phyloP scores from a whole-genome alignment of 2,113 vertebrate genomes.

The Xenotilapia leptura region DNA sequence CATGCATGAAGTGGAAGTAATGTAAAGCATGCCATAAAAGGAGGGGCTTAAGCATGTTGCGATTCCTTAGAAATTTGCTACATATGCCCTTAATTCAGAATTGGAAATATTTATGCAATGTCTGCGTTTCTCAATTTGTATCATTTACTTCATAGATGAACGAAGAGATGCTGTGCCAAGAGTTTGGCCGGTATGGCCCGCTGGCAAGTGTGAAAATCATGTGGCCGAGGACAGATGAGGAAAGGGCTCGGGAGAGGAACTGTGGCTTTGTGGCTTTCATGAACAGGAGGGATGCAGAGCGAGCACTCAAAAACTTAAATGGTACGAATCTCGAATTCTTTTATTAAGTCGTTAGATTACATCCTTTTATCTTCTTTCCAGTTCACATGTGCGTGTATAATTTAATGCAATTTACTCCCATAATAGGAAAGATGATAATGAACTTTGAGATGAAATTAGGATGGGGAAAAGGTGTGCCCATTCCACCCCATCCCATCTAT shows the following conservation, averaged over 20 bases:
- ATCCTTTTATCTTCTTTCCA: background rate
- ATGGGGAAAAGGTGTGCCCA: slow-evolving; percentile 99
- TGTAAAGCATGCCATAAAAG: background rate
- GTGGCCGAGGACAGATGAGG: slow-evolving; percentile 99
- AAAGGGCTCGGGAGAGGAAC: slow-evolving; percentile 96
- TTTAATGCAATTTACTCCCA: background rate
- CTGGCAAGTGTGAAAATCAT: slow-evolving; percentile 99
- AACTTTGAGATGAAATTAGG: slow-evolving; percentile 99
- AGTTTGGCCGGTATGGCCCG: slow-evolving; percentile 96
- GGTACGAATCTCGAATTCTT: slow-evolving; percentile 61
- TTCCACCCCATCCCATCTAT: slow-evolving; percentile 98
- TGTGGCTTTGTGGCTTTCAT: slow-evolving; percentile 99
- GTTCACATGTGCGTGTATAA: too few relatives aligned
- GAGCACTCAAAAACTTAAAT: slow-evolving; percentile 95
- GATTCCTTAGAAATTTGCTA: background rate
- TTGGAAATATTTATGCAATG: background rate
- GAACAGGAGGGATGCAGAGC: slow-evolving; percentile 97
- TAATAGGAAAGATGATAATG: slow-evolving; percentile 97
- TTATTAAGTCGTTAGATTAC: background rate
- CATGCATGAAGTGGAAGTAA: background rate
- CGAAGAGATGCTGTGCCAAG: slow-evolving; percentile 98
- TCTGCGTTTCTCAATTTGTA: background rate
- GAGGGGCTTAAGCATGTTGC: background rate
- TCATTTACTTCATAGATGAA: slow-evolving; percentile 82
- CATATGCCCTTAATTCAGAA: background rate